Evolutionary conservation across 1,140 invertebrate genomes (phyloP), one percentile per base, ranked within the genome.

Genomic region (Drosophila kohkoa): DNA sequence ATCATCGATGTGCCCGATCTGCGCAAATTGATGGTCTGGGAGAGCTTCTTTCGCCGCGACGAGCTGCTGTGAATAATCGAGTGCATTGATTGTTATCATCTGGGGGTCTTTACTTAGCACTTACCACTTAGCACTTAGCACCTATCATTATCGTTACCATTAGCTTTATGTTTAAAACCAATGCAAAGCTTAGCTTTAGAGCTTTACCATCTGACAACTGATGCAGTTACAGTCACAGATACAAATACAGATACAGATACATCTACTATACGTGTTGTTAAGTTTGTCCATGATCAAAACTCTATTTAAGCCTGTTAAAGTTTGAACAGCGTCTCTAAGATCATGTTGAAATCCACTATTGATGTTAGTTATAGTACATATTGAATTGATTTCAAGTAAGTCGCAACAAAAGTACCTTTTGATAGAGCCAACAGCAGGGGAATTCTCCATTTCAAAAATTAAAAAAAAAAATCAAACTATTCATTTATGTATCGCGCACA

Each of bases 11-110:
- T 93, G 71, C 93, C 93, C 20, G 93, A 93, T 28, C 43, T 76
- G 35, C 89, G 92, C 11, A 91, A 93, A 64, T 71, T 93, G 67
- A 74, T 92, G 80, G 91, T 94, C 76, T 94, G 93, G 93, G 91
- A 93, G 70, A 86, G 91, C 32, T 91, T 92, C 62, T 92, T 80
- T 46, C 35, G 74, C 2, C 81, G 83, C 46, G 83, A 92, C 62
- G 85, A 91, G 59, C 54, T 92, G 57, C 70, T 92, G 30, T 92
- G 79, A 78, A 65, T 43, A 13, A 25, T 13, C 45, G 10, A 43
- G 5, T 20, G 28, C 38, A 60, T 11, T 35, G n/a, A 49, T 25
- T 16, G 28, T 32, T 41, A 15, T 11, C 20, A 52, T 62, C 20
- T 10, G 35, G 59, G 35, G 32, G 41, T 54, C 15, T 46, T 46